Evolutionary conservation across 2,113 vertebrate genomes (phyloP), one percentile per base, ranked within the genome.

Genomic region (Asarcornis scutulata): DNA sequence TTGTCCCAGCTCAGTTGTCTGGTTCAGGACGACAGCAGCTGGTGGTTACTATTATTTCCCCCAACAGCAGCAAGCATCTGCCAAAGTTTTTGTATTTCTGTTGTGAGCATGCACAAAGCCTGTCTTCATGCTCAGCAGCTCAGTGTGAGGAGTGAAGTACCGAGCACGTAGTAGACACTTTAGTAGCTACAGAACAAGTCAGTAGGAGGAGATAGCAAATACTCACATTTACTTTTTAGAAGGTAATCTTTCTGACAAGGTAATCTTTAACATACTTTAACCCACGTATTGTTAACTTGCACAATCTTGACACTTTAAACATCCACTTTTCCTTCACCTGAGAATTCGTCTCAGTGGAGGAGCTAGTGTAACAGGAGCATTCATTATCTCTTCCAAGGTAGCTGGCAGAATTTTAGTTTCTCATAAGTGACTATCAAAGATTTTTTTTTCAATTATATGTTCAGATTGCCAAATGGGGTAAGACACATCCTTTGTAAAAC

Each of bases 381-480:
- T 62, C 60, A 52, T 14, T 58, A 67, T 72, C 34, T 71, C 60
- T 75, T 86, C 71, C 85, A n/a, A 91, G 60, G 77, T 77, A 96
- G 93, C 76, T 26, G 71, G 73, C 29, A 88, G 34, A 93, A 83
- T 1, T 81, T 26, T 17, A 77, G 26, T 34, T 88, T 32, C 86
- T 83, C 29, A 0, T 31, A 94, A 83, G 36, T 78, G 85, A 94
- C 60, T 67, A 31, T 68, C 75, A 90, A 56, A 40, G 1, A 93
- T 87, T 89, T 93, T 93, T 36, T 36, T 56, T 86, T 93, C 95
- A 95, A 93, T 96, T 95, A 83, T 36, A 83, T 60, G 83, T 88
- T 96, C 95, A 96, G 79, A 89, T 90, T 96, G 90, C 52, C 75
- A 91, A 95, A 95, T 20, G 88, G 73, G 25, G 86, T 92, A 89